phyloP scores from a whole-genome alignment of 2,888 invertebrate species.

The Xiphydria camelus region DNA sequence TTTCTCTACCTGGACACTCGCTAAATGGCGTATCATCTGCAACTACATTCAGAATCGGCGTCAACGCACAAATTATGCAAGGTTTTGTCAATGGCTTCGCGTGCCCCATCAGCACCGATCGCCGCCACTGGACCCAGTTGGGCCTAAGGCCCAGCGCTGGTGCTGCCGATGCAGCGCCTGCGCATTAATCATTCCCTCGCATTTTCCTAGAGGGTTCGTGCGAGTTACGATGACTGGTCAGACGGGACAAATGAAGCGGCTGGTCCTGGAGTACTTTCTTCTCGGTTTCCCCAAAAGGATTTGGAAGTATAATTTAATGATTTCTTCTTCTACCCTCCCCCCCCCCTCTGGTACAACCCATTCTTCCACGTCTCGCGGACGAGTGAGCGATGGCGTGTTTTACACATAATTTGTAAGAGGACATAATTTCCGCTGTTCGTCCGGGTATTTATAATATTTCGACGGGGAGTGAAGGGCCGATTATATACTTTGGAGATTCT shows the following conservation, averaged over 20 bases:
- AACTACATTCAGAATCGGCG: too few relatives aligned
- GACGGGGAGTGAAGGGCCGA: too few relatives aligned
- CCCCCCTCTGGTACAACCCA: too few relatives aligned
- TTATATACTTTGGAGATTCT: too few relatives aligned
- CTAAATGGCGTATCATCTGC: too few relatives aligned
- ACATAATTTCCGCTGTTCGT: slow-evolving; percentile 25
- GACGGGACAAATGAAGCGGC: background rate
- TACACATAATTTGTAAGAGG: slow-evolving; percentile 28
- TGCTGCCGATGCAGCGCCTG: background rate
- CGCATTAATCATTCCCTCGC: slow-evolving; percentile 42
- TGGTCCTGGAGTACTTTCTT: too few relatives aligned
- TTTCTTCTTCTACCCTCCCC: background rate
- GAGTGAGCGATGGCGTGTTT: slow-evolving; percentile 20
- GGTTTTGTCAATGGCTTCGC: slow-evolving; percentile 9
- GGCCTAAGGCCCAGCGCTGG: too few relatives aligned
- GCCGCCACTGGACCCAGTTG: too few relatives aligned
- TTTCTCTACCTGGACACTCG: slow-evolving; percentile 19
- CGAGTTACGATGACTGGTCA: background rate
- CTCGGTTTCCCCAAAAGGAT: slow-evolving; percentile 10
- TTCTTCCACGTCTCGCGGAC: too few relatives aligned
- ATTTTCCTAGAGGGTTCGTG: background rate
- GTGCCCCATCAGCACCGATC: too few relatives aligned
- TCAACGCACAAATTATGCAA: slow-evolving; percentile 52
- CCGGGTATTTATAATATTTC: background rate
- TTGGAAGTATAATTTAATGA: slow-evolving; percentile 31